Evolutionary conservation across 2,888 invertebrate species (phyloP).

Genomic region (Drosophila flavopinicola): DNA sequence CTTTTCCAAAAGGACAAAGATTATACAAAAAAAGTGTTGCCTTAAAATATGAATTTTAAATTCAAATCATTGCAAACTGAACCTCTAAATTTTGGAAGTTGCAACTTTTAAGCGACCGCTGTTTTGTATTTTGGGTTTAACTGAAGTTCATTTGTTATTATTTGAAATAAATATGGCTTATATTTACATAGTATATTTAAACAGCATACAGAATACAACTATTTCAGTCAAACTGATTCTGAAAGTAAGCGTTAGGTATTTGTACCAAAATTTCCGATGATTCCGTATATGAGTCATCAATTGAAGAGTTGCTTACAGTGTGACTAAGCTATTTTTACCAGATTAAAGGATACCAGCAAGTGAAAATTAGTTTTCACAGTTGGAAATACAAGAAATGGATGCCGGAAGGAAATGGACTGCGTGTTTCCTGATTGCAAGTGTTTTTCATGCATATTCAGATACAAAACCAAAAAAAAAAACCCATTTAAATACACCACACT

Average conservation of each 20-base stretch:
- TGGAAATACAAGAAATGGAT: neutral
- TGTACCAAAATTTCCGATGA: neutral
- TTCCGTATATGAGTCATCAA: neutral
- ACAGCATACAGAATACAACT: neutral
- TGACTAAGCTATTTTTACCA: neutral
- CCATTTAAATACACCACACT: slow-evolving; percentile 4
- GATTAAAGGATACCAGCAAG: no score
- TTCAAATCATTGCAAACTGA: no score
- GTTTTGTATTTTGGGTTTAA: no score
- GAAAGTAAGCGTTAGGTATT: neutral
- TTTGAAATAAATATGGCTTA: no score
- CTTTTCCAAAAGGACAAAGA: no score
- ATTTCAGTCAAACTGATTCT: neutral
- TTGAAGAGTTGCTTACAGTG: neutral
- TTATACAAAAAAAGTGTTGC: no score
- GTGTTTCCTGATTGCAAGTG: slow-evolving; percentile 43
- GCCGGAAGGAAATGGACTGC: neutral
- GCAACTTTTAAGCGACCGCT: no score
- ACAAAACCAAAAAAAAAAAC: neutral
- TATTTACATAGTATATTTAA: no score
- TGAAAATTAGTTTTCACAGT: neutral
- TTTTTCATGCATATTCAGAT: slow-evolving; percentile 69
- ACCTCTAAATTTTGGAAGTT: no score
- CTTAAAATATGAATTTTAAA: no score
- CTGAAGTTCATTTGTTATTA: no score